These are phyloP conservation scores for Cladopsammia gracilis DNA, from an alignment of 64 coral and sea anemone species.

Conservation along the genomic window DNA sequence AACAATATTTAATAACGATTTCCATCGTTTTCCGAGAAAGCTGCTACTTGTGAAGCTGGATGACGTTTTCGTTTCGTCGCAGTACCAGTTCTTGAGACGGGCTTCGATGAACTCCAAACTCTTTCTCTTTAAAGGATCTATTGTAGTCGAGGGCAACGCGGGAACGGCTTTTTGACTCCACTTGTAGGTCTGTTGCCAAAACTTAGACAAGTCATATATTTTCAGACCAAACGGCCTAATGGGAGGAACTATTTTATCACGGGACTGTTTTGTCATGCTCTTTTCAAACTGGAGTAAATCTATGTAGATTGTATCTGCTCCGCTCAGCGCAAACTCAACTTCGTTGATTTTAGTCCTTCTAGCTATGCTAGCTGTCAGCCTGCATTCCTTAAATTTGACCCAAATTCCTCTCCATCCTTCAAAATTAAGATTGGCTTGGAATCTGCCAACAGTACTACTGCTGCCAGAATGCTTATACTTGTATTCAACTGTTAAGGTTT, in stretches of 20 bases:
- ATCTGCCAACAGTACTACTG: neutral
- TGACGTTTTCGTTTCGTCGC: neutral
- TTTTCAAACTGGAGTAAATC: conserved; percentile 13
- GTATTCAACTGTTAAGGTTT: neutral
- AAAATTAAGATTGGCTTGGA: conserved; percentile 2
- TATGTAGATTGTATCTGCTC: neutral
- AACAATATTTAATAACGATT: neutral
- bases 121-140: neutral
- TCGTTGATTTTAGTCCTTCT: conserved; percentile 1
- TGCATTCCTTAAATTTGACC: neutral
- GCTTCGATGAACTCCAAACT: neutral
- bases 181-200: conserved; percentile 24
- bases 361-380: neutral
- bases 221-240: neutral
- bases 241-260: conserved; percentile 24
- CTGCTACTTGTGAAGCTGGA: neutral
- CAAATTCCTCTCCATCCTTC: conserved; percentile 30
- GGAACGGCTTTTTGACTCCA: neutral
- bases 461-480: neutral
- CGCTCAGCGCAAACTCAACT: neutral
- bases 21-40: conserved; percentile 1
- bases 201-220: conserved; percentile 10
- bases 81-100: conserved; percentile 52
- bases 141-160: neutral
- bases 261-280: neutral